Evolutionary conservation across 2,113 vertebrate genomes (phyloP), one percentile per base, ranked within the genome.

Genomic region (Genyomyrus donnyi): DNA sequence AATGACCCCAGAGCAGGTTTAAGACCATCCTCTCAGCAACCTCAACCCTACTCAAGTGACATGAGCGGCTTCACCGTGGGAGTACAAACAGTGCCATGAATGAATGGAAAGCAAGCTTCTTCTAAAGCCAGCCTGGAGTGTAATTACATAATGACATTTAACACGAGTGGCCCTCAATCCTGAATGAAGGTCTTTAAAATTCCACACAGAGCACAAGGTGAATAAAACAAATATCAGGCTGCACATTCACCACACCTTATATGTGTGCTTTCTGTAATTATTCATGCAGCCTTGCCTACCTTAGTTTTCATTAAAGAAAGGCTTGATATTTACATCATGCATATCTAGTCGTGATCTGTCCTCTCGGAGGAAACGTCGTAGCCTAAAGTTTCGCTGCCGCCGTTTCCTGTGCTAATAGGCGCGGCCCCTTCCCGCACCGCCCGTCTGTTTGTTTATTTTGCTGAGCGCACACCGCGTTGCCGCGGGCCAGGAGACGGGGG

Each of bases 71-170:
- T 88, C 90, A 52, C 87, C 35, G 87, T 89, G 89, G 45, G 74
- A 89, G 89, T 77, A 90, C 70, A 91, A 85, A 91, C 83, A 21
- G 49, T 52, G 31, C 85, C 58, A 56, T 89, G 13, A 77, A 66
- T 49, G 70, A 45, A 39, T 35, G 70, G 66, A 8, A 21, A 39
- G 31, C 62, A 87, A 91, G 90, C 89, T 87, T 88, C 87, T 90
- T 91, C 89, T 89, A 91, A 89, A 91, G 91, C 91, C 91, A 92
- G 90, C 93, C 92, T 92, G 91, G 89, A 92, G 90, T 85, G 91
- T 92, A 93, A 95, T 94, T 94, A 93, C 92, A 92, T 93, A 92
- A 91, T 91, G 92, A 92, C 92, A 94, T 94, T 87, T 95, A 93
- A 93, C 92, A 93, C 90, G 90, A 94, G 93, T 93, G 91, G 93